Evolutionary conservation across 2,888 invertebrate species (phyloP).

Genomic region (Patella ulyssiponensis): DNA sequence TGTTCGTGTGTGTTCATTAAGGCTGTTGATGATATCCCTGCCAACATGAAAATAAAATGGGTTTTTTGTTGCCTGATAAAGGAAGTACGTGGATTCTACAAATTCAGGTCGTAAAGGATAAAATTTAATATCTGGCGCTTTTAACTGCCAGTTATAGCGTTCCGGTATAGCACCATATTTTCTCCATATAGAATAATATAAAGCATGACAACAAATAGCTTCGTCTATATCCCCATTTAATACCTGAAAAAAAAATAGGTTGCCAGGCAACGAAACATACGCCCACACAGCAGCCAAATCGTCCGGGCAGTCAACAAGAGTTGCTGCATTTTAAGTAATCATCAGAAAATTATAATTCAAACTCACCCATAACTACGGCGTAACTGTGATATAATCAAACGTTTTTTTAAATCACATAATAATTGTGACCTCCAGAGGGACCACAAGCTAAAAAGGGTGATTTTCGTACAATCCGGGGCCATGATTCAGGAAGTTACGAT

Average conservation of each 20-base stretch:
- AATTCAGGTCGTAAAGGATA: slow-evolving; percentile 79
- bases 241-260: slow-evolving; percentile 71
- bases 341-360: too few relatives aligned
- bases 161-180: slow-evolving; percentile 75
- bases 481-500: too few relatives aligned
- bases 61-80: slow-evolving; percentile 78
- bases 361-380: too few relatives aligned
- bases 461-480: too few relatives aligned
- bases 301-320: too few relatives aligned
- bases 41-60: slow-evolving; percentile 80
- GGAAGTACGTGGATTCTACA: slow-evolving; percentile 78
- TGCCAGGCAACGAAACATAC: too few relatives aligned
- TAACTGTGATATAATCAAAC: too few relatives aligned
- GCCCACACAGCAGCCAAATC: too few relatives aligned
- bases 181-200: slow-evolving; percentile 78
- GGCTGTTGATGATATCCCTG: slow-evolving; percentile 75
- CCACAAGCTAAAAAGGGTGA: too few relatives aligned
- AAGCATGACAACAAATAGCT: slow-evolving; percentile 78
- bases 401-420: too few relatives aligned
- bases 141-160: slow-evolving; percentile 73
- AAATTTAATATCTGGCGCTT: slow-evolving; percentile 76
- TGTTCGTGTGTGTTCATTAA: slow-evolving; percentile 75
- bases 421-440: too few relatives aligned
- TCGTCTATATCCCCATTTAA: slow-evolving; percentile 78
- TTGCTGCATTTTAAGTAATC: too few relatives aligned